These are phyloP conservation scores for Tenebrosternarchus preto DNA, from an alignment of 2,113 vertebrate genomes.

Conservation along the genomic window DNA sequence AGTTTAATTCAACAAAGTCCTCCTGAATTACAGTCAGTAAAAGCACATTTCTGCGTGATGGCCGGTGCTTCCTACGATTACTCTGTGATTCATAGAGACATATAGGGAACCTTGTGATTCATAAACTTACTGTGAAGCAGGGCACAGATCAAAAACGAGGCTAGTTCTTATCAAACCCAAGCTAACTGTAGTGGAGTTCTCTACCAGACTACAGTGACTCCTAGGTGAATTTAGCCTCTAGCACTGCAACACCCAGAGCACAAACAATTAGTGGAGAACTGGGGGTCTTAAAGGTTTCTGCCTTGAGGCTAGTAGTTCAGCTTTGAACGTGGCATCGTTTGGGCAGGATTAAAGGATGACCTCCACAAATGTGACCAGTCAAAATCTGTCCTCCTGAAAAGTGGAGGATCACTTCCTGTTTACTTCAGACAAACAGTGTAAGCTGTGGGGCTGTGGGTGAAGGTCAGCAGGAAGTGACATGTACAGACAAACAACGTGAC, in stretches of 20 bases:
- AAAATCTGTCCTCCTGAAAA: conserved; percentile 32
- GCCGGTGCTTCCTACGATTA: background rate
- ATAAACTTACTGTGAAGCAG: background rate
- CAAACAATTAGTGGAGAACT: background rate
- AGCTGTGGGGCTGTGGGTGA: background rate
- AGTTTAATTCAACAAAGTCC: too few relatives aligned
- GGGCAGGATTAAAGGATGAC: background rate
- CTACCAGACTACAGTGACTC: background rate
- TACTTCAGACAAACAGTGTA: conserved; percentile 14
- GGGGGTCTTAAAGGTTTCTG: background rate
- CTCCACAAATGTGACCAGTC: background rate
- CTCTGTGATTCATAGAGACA: background rate
- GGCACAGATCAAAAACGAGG: background rate
- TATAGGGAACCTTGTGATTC: background rate
- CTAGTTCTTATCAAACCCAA: background rate
- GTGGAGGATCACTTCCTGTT: conserved; percentile 34
- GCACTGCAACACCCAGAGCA: background rate
- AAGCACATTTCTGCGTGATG: background rate
- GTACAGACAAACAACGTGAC: conserved; percentile 32
- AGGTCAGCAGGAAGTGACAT: conserved; percentile 27
- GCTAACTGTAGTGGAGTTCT: background rate
- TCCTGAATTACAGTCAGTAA: too few relatives aligned
- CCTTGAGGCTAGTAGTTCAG: background rate
- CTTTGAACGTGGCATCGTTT: background rate
- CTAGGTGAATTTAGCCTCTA: background rate